Evolutionary conservation across 30 jellyfish, hydroid and myxozoan species (phyloP).

Genomic region (Hydractinia echinata): DNA sequence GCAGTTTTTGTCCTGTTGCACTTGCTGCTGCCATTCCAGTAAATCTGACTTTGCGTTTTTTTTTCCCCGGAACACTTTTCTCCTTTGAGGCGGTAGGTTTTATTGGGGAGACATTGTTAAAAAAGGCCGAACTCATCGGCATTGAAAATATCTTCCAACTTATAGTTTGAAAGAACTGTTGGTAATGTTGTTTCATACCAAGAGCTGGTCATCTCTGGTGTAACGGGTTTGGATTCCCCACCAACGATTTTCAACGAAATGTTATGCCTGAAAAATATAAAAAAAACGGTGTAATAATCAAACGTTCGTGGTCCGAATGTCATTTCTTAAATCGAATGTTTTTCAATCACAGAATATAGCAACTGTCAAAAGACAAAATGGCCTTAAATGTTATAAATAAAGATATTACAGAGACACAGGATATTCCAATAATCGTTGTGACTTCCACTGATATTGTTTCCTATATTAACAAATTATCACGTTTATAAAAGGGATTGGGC

Average conservation of each 20-base stretch:
- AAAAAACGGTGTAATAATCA: slow-evolving; percentile 2
- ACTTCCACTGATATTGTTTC: slow-evolving; percentile 14
- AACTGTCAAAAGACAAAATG: slow-evolving; percentile 11
- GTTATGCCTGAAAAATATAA: slow-evolving; percentile 3
- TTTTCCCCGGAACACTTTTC: too few relatives aligned
- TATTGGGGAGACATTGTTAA: too few relatives aligned
- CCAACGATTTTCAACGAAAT: slow-evolving; percentile 12
- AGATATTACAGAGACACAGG: not conserved
- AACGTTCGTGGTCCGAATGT: slow-evolving; percentile 11
- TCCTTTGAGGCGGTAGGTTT: too few relatives aligned
- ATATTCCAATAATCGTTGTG: slow-evolving; percentile 3
- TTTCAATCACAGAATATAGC: not conserved
- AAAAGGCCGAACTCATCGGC: not conserved
- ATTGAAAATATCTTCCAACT: slow-evolving; percentile 1
- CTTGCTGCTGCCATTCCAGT: slow-evolving; percentile 11
- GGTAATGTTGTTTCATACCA: slow-evolving; percentile 20
- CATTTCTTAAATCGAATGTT: slow-evolving; percentile 15
- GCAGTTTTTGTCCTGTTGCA: not conserved
- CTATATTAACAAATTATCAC: slow-evolving; percentile 2
- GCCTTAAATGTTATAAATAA: not conserved
- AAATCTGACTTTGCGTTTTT: not conserved
- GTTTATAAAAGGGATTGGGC: slow-evolving; percentile 7
- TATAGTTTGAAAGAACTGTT: not conserved
- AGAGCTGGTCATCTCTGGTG: slow-evolving; percentile 20
- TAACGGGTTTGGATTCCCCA: slow-evolving; percentile 15